Conservation (phyloP, 2,797 vertebrate genomes). For the Centropyge bicolor region DNA sequence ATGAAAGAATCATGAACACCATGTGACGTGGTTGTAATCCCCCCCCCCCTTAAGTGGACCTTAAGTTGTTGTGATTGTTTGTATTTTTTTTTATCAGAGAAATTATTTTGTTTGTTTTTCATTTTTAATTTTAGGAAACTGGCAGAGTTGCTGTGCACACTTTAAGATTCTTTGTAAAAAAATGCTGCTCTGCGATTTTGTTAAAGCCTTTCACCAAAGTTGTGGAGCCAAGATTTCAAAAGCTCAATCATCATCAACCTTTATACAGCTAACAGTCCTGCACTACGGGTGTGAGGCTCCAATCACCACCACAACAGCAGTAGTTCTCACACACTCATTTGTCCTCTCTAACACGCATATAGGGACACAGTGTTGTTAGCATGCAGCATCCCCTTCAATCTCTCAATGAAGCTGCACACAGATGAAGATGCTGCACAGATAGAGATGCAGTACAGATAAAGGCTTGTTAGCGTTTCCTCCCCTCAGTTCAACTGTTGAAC, state of each 20-base stretch:
- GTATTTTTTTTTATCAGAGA: not conserved
- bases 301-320: slow-evolving; percentile 36
- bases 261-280: not conserved
- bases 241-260: slow-evolving; percentile 13
- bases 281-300: slow-evolving; percentile 1
- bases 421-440: too few species aligned
- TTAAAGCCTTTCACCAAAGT: not conserved
- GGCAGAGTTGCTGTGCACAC: not conserved
- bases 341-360: slow-evolving; percentile 2
- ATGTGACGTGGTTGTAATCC: not conserved
- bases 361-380: slow-evolving; percentile 23
- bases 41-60: not conserved
- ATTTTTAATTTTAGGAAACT: slow-evolving; percentile 1
- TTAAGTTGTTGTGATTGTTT: not conserved
- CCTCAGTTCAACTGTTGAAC: slow-evolving; percentile 32
- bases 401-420: slow-evolving; percentile 25
- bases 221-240: not conserved
- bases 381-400: slow-evolving; percentile 28
- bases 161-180: not conserved
- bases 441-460: slow-evolving; percentile 14
- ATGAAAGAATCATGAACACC: too few species aligned
- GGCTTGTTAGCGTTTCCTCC: slow-evolving; percentile 44
- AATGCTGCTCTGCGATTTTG: not conserved
- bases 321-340: not conserved
- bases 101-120: not conserved